These are phyloP conservation scores for Heterohyrax brucei DNA, from an alignment of 2,797 vertebrate species.

Conservation along the genomic window DNA sequence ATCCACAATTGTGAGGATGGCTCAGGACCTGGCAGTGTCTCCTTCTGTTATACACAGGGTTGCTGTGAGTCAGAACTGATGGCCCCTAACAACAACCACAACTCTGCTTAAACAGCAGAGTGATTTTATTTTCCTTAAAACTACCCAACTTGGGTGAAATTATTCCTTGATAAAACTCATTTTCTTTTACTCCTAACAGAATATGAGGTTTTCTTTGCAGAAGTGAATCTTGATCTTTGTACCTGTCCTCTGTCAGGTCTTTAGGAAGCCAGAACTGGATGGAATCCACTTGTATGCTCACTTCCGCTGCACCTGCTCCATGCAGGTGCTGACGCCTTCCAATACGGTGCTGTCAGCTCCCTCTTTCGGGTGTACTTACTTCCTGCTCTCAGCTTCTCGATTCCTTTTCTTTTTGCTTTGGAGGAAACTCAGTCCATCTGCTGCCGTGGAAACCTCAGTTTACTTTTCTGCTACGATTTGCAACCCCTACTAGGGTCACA, in stretches of 20 bases:
- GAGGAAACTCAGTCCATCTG: not conserved
- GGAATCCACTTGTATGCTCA: not conserved
- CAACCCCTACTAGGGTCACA: not conserved
- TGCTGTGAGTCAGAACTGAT: no score
- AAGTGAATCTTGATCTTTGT: not conserved
- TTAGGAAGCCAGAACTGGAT: not conserved
- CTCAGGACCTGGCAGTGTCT: no score
- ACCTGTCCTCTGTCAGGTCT: not conserved
- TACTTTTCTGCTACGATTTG: not conserved
- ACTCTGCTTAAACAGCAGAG: no score
- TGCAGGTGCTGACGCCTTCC: not conserved
- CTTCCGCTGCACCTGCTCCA: not conserved
- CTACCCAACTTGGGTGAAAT: no score
- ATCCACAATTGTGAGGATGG: no score
- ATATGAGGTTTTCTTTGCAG: no score
- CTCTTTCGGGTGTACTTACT: not conserved
- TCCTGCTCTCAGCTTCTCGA: not conserved
- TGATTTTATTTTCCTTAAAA: no score
- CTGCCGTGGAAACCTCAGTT: not conserved
- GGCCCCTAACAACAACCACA: no score
- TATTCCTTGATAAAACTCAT: no score
- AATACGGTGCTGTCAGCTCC: not conserved
- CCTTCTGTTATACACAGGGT: no score
- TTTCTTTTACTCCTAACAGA: no score
- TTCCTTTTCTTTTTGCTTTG: not conserved